Percentiles rank a stretch among this genome's conserved stretches.
Evolutionary conservation across 2,113 vertebrate genomes (phyloP).

Genomic region (Toxotes chatareus): DNA sequence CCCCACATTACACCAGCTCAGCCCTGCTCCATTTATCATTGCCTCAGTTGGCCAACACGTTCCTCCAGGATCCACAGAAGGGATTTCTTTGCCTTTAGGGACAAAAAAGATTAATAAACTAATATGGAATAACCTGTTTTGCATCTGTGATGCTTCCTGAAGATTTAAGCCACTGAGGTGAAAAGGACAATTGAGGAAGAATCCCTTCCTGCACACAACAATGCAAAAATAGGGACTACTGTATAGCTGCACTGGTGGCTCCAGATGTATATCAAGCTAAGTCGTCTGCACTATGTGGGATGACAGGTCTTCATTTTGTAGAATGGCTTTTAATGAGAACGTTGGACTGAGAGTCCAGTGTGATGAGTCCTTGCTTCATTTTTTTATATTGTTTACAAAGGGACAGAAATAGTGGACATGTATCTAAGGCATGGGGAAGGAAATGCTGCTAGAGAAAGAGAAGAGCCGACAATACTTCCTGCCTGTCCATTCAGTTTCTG

Average conservation of each 20-base stretch:
- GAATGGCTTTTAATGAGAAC: background rate
- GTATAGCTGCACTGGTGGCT: background rate
- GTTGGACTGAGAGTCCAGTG: background rate
- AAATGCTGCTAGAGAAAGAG: background rate
- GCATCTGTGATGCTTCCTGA: background rate
- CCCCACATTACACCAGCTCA: slow-evolving; percentile 35
- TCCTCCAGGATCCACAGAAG: background rate
- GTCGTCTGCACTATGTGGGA: background rate
- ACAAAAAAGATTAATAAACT: background rate
- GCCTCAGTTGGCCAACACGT: slow-evolving; percentile 11
- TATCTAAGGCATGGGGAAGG: background rate
- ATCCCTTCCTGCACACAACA: slow-evolving; percentile 3
- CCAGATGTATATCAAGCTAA: background rate
- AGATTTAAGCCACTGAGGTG: background rate
- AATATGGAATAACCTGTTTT: background rate
- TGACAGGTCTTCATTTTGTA: background rate
- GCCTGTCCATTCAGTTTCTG: background rate
- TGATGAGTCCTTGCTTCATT: background rate
- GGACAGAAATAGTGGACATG: background rate
- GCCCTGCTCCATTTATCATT: slow-evolving; percentile 45
- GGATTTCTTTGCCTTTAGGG: background rate
- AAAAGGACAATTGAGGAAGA: slow-evolving; percentile 29
- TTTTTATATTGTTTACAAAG: background rate
- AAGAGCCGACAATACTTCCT: too few species aligned
- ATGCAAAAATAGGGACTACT: background rate